Base-by-base conservation (phyloP, 2,797 vertebrate species). In the Erithacus rubecula region DNA sequence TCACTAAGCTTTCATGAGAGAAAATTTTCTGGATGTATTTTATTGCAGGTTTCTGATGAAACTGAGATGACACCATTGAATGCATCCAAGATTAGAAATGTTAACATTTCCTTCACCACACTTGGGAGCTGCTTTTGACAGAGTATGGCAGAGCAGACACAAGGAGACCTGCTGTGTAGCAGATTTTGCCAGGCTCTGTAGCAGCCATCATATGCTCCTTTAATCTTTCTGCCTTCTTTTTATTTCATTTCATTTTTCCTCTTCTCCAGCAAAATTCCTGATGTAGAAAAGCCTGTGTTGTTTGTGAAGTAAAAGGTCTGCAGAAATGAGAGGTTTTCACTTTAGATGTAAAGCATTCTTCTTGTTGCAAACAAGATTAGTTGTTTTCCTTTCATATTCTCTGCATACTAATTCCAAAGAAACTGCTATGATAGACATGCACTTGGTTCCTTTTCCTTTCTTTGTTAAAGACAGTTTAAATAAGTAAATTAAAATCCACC, bases 21-120 rank as follows among this genome's bases (percentile, higher is more conserved):
- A 89, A 91, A 90, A 58, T 6, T 1, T 89, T 90, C 60, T 53
- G 55, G 52, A 76, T 89, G 70, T 21, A 53, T 93, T 91, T 94
- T 94, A 86, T 93, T 95, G 56, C 75, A 56, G 55, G 37, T 11
- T 84, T 94, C 87, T 94, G 87, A 93, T 89, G 74, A 95, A 93
- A 77, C 37, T 81, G 89, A 90, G 92, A 95, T 90, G 72, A 83
- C 90, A 93, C 56, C 78, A 65, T 10, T 55, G 60, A 81, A 83
- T 22, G 30, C 69, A 92, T 95, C 93, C 91, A 76, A 94, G 91
- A 95, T 93, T 93, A 96, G 90, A 89, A 94, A 96, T n/a, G 71
- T 74, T 93, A 94, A 94, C 58, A 8, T 94, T 93, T 90, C 69
- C 56, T 94, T 91, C 74, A 68, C 83, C 71, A 82, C 37, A 39